These are phyloP conservation scores for Gobionotothen gibberifrons DNA, from an alignment of 2,797 vertebrate genomes.

Conservation along the genomic window DNA sequence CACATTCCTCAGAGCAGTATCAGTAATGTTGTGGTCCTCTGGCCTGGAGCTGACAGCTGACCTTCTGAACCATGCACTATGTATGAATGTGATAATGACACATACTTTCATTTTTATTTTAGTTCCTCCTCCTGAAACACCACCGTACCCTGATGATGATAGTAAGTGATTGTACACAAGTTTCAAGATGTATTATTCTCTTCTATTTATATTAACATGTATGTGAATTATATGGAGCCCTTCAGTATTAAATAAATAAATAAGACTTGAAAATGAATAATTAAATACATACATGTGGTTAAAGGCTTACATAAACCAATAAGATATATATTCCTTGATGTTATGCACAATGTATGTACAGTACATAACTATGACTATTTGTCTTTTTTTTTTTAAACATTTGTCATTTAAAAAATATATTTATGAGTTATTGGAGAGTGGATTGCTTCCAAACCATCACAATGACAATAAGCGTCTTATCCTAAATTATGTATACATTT, in stretches of 20 bases:
- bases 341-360: too few relatives aligned
- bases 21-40: slow-evolving; percentile 34
- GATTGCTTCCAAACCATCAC: too few relatives aligned
- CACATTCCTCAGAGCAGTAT: slow-evolving; percentile 60
- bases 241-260: background rate
- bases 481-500: too few relatives aligned
- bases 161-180: slow-evolving; percentile 43
- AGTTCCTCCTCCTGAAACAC: slow-evolving; percentile 29
- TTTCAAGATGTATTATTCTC: background rate
- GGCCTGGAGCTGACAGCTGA: slow-evolving; percentile 25
- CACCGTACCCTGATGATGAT: accelerated
- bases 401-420: too few relatives aligned
- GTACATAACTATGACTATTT: too few relatives aligned
- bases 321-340: background rate
- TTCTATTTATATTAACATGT: background rate
- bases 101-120: slow-evolving; percentile 17
- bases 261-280: background rate
- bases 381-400: background rate
- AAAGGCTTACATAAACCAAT: background rate
- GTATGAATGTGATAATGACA: background rate
- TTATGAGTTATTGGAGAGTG: too few relatives aligned
- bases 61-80: slow-evolving; percentile 16
- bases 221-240: background rate
- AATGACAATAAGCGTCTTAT: too few relatives aligned
- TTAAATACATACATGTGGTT: background rate